Conservation (phyloP, 2,113 vertebrate genomes). For the Apteryx owenii region DNA sequence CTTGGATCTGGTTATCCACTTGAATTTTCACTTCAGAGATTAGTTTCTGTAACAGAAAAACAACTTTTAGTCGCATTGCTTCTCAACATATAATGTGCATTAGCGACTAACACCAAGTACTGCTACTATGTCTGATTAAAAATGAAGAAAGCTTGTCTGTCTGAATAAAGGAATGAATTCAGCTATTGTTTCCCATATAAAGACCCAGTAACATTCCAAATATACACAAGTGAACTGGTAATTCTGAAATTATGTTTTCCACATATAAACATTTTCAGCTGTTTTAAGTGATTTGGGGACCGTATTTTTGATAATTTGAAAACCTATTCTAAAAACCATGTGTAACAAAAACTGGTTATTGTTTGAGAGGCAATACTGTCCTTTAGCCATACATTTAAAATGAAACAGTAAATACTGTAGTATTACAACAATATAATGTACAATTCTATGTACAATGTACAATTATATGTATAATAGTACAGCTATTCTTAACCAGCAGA, state of each 20-base stretch:
- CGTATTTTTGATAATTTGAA: slow-evolving; percentile 12
- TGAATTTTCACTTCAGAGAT: slow-evolving; percentile 92
- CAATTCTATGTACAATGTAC: not conserved
- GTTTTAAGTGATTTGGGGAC: slow-evolving; percentile 3
- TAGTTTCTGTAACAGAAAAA: slow-evolving; percentile 83
- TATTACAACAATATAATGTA: too few relatives aligned
- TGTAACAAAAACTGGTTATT: not conserved
- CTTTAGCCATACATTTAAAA: slow-evolving; percentile 39
- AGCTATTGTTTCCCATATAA: slow-evolving; percentile 51
- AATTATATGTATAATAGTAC: not conserved
- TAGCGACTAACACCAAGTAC: slow-evolving; percentile 31
- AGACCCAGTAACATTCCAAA: slow-evolving; percentile 52
- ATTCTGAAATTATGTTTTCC: slow-evolving; percentile 41
- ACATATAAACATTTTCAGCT: slow-evolving; percentile 42
- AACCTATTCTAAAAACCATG: not conserved
- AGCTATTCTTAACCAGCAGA: not conserved
- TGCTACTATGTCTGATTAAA: slow-evolving; percentile 25
- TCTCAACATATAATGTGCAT: not conserved
- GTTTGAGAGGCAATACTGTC: not conserved
- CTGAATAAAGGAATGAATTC: slow-evolving; percentile 63
- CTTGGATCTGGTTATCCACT: slow-evolving; percentile 87
- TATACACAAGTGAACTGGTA: slow-evolving; percentile 35
- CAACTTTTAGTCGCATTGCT: slow-evolving; percentile 19
- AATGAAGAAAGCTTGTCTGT: slow-evolving; percentile 52
- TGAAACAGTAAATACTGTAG: not conserved